Evolutionary conservation across 2,797 vertebrate genomes (phyloP), one percentile per base, ranked within the genome.

Genomic region (Diglossa cyanea): DNA sequence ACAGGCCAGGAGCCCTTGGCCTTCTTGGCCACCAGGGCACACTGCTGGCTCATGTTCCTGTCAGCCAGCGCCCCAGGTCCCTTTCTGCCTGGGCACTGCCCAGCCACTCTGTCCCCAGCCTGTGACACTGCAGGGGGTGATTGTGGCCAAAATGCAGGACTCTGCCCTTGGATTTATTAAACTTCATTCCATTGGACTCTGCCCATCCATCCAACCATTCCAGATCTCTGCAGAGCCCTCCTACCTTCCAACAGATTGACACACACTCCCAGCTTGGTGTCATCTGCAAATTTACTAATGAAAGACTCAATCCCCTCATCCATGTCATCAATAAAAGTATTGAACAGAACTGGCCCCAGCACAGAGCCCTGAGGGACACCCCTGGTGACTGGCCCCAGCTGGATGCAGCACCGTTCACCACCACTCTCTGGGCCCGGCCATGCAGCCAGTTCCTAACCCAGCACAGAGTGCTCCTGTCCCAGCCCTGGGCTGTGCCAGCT

Each of bases 121-220:
- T 33, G 0, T 13, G 21, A 3, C 0, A 0, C 0, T 57, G 26
- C 42, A 24, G 19, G 42, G 42, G 21, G 9, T 9, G 15, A 5
- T 54, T 47, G 42, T 9, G 7, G 16, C 16, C 16, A 31, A 60
- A 74, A 2, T 60, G 13, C 33, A 48, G 26, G 42, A 47, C 9
- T 11, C 0, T 0, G 12, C 42, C 19, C 20, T 15, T 58, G 16
- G 33, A 37, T 2, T 73, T 12, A 11, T 3, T 20, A 39, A 26
- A 25, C 28, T 16, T 1, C 33, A 60, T 60, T 8, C 0, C 2
- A 2, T 0, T 48, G 6, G 21, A 39, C 10, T 40, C 21, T 50
- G 5, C 13, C 17, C 35, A 50, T n/a, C 8, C 13, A 26, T 16
- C 30, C 57, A 75, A 4, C 23, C 0, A 0, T 4, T 61, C 35